Evolutionary conservation across 2,888 invertebrate genomes (phyloP), one percentile per base, ranked within the genome.

Genomic region (Nomada goodeniana): DNA sequence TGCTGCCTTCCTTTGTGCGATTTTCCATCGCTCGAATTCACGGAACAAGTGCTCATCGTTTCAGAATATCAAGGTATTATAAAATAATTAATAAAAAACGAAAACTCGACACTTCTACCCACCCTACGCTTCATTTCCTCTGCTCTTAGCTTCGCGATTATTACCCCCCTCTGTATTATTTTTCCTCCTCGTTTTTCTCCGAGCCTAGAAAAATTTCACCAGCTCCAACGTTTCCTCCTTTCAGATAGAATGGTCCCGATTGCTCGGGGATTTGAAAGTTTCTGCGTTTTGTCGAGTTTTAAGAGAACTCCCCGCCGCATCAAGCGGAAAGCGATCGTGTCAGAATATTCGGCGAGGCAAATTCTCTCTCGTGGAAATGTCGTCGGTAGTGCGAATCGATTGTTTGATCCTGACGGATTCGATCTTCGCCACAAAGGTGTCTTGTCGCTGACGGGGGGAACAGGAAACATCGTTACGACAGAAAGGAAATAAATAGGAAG

Each of bases 371-470:
- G 47, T 13, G 13, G 52, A 26, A 44, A 15, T 5, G 42, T 57
- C 26, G 47, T 7, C 26, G 57, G 69, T 53, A 59, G 52, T 18
- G 5, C 18, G 13, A 47, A 67, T 71, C 67, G 67, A 76, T 61
- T 57, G 71, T 76, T 68, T 64, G 72, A 77, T n/a, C n/a, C 52
- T 53, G 29, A 69, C 23, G 57, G 70, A 80, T 61, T 71, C 53
- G 42, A 60, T 64, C 57, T 63, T 55, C 23, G 42, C 36, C 23
- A 57, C 61, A 67, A 67, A 55, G 36, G 59, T 50, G 63, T 55
- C 29, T 52, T 11, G 50, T 60, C 47, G 15, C 47, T 10, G 76
- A 61, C 44, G 5, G 69, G 52, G 52, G 47, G 20, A 47, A 53
- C 47, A 7, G 5, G n/a, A 7, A 20, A 64, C 15, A 36, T 26